Base-by-base conservation (phyloP, 2,113 vertebrate species). In the Microcebus jonahi region DNA sequence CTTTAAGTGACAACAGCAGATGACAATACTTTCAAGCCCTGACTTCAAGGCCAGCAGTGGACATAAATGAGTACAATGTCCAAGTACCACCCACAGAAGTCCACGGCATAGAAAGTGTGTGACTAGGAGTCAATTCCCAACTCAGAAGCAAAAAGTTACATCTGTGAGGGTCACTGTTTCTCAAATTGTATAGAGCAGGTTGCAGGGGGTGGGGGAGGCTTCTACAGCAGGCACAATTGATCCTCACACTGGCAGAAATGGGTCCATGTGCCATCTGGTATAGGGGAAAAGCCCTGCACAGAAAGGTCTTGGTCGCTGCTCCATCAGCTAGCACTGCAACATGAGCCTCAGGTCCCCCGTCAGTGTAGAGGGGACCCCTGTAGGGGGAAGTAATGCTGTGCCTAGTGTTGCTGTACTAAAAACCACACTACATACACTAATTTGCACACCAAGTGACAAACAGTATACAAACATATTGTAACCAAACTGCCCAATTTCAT, bases 21-120 rank as follows among this genome's bases (percentile, higher is more conserved):
- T 61, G 50, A 42, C 57, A 71, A 63, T 90, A 77, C 18, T 84
- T 82, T 65, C 68, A 96, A 94, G 59, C 53, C 18, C 82, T 50
- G 7, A 81, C 11, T 63, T 63, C 61, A 77, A 92, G 42, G 50
- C 34, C 57, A 71, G 29, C 25, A 81, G 39, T 75, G 53, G 34
- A 86, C 67, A 6, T 36, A 93, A 83, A 34, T 36, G 23, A 79
- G 36, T 87, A 67, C 29, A 27, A 68, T 8, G 11, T 27, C 0
- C 18, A 87, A 65, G 13, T 9, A 67, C 13, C n/a, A 50, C 57
- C 57, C 4, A 31, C 6, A 55, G 34, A 93, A 93, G 81, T 42
- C 27, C 8, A 91, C 59, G 65, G 3, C 34, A 59, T 27, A 11
- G 31, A 79, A 61, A 87, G 9, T 36, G 27, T 71, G 15, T 80